Percentiles rank a stretch among this genome's conserved stretches.
Conservation (phyloP, 2,113 vertebrate genomes). For the Cyanoderma ruficeps region DNA sequence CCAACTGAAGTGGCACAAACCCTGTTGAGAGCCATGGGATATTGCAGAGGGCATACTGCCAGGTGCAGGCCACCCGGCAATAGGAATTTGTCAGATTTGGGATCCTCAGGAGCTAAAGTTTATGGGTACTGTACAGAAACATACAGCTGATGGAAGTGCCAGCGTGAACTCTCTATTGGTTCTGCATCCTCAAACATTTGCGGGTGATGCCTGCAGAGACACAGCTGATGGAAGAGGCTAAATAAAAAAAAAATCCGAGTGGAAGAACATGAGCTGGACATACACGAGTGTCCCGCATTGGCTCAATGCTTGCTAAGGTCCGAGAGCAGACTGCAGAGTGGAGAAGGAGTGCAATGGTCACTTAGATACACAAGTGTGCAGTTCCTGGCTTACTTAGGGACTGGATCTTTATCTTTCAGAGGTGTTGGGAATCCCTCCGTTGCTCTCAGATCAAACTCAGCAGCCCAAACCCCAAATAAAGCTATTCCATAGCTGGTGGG, state of each 20-base stretch:
- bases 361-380: background rate
- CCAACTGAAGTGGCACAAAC: background rate
- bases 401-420: background rate
- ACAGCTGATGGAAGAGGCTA: background rate
- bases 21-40: background rate
- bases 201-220: background rate
- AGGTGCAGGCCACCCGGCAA: background rate
- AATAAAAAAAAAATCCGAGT: background rate
- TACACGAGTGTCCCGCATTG: accelerated
- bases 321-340: background rate
- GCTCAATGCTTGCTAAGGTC: background rate
- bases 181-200: background rate
- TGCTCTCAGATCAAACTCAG: background rate
- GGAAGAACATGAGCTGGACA: background rate
- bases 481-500: background rate
- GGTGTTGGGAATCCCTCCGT: background rate
- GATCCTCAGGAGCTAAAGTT: background rate
- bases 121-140: background rate
- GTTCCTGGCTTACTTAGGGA: background rate
- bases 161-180: background rate
- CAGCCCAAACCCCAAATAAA: background rate
- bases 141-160: background rate
- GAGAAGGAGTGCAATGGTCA: background rate
- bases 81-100: background rate
- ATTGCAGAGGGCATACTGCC: background rate